These are phyloP conservation scores for Cryptomyrus ogoouensis DNA, from an alignment of 2,113 vertebrate species.

Conservation along the genomic window DNA sequence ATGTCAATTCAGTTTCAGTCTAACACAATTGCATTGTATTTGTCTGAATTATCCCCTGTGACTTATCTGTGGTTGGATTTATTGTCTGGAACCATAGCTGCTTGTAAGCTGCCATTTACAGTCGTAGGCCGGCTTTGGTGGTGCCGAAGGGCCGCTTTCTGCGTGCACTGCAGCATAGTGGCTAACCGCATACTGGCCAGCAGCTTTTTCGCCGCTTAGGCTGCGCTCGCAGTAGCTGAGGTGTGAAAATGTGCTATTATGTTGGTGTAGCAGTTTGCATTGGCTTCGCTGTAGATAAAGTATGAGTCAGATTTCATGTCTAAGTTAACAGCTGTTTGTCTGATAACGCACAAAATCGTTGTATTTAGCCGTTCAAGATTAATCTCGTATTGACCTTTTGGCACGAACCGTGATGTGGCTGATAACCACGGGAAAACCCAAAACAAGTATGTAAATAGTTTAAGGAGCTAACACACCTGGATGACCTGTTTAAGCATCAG, in stretches of 20 bases:
- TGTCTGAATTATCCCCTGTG: background rate
- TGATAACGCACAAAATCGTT: background rate
- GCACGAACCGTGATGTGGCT: background rate
- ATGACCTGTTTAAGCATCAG: background rate
- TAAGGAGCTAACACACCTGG: background rate
- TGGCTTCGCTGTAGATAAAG: background rate
- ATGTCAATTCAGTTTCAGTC: background rate
- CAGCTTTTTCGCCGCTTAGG: background rate
- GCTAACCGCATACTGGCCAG: background rate
- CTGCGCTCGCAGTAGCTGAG: background rate
- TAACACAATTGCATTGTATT: background rate
- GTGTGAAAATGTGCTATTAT: background rate
- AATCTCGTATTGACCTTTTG: background rate
- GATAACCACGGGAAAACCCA: background rate
- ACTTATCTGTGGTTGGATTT: background rate
- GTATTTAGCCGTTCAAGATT: background rate
- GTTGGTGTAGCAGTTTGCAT: background rate
- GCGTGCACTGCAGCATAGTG: background rate
- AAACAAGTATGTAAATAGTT: background rate
- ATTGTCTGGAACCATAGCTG: background rate
- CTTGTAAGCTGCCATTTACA: background rate
- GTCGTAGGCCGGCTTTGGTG: background rate
- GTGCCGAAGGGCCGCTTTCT: background rate
- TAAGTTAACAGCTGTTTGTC: background rate
- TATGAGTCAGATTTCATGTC: conserved; percentile 14